Conservation (phyloP, 2,113 vertebrate species). For the Chrysemys picta region DNA sequence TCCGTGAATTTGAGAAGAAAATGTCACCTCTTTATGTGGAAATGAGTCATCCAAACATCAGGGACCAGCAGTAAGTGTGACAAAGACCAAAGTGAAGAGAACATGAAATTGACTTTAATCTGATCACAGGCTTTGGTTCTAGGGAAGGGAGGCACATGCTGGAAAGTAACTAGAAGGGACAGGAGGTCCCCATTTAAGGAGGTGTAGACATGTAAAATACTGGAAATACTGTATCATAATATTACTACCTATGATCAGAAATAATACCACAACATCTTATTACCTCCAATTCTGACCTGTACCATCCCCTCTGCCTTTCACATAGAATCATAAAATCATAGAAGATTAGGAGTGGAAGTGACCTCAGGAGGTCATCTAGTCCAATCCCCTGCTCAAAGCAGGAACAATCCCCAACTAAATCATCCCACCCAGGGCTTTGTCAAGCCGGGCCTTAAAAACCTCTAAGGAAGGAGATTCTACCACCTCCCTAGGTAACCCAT, state of each 20-base stretch:
- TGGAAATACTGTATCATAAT: background rate
- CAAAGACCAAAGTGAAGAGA: constrained; percentile 2
- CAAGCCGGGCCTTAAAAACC: no score
- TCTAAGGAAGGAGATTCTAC: no score
- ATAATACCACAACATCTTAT: background rate
- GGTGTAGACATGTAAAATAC: constrained; percentile 22
- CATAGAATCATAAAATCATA: background rate
- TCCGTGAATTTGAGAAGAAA: constrained; percentile 11
- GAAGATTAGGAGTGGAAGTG: no score
- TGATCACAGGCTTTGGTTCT: background rate
- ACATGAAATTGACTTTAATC: constrained; percentile 64
- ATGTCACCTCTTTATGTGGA: constrained; percentile 61
- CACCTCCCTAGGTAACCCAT: no score
- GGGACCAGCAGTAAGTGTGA: background rate
- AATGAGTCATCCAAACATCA: constrained; percentile 57
- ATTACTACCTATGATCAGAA: background rate
- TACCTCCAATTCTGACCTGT: background rate
- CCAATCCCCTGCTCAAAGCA: no score
- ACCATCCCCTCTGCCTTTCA: background rate
- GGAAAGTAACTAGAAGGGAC: constrained; percentile 25
- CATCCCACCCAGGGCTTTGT: no score
- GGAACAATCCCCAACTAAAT: no score
- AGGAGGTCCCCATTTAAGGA: constrained; percentile 24
- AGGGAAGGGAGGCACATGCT: background rate
- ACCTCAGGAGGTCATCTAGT: no score